Evolutionary conservation across 2,797 vertebrate genomes (phyloP), one percentile per base, ranked within the genome.

Genomic region (Chelonia mydas): DNA sequence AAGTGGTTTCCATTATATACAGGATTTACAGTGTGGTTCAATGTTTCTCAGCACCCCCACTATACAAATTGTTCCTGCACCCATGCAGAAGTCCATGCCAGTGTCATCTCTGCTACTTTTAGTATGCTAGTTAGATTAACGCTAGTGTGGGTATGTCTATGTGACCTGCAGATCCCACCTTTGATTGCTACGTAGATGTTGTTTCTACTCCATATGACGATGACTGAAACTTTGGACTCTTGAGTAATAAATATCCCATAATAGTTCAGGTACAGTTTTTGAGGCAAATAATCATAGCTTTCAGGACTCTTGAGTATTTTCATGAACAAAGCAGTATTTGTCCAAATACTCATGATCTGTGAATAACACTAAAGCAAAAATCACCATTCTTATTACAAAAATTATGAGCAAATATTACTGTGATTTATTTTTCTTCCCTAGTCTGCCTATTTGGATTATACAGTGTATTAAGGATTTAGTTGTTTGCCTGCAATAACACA

Each of bases 401-500:
- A 50, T 77, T 49, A 72, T 49, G 49, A 77, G 15, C 45, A 77
- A 47, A 49, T 77, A 61, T 6, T 74, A 16, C 16, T 77, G 0
- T 6, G 9, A 6, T 47, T 6, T 33, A 16, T 80, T 2, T 5
- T 6, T 83, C 17, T 81, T 87, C 13, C 5, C 2, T 50, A 11
- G 31, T 28, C 15, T 49, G 45, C 45, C n/a, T 47, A 19, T 45
- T n/a, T 59, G 10, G 7, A 41, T 4, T 81, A 3, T 19, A 41
- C 5, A 41, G 41, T 5, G 41, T 41, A 0, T 33, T 81, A 8
- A 6, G 3, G 6, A 15, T 27, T 21, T 10, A 23, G 51, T 68
- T 4, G 31, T 8, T 81, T 68, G 13, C 19, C n/a, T 95, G 95
- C 65, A 74, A 1, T 96, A 87, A 83, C 91, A 25, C 1, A 11